A percentile compares a stretch with the other conserved stretches of the same genome.
Conservation (phyloP, 2,113 vertebrate genomes). For the Lasiurus borealis region DNA sequence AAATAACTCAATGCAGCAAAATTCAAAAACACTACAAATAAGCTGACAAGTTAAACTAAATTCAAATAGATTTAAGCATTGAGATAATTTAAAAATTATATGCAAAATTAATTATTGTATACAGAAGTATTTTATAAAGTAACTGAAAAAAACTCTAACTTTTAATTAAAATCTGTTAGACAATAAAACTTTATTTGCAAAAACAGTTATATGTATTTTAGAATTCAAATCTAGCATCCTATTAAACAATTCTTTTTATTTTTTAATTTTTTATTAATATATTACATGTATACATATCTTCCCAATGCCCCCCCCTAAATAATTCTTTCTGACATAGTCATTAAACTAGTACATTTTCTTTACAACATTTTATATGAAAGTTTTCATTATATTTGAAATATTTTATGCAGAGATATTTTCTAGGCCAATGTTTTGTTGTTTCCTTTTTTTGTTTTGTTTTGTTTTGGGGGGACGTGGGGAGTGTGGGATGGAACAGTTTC, state of each 20-base stretch:
- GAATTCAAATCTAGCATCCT: background rate
- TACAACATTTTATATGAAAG: background rate
- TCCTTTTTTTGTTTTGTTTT: background rate
- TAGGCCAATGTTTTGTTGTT: background rate
- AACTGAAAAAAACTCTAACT: background rate
- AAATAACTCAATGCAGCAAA: background rate
- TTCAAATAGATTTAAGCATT: background rate
- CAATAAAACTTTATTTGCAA: background rate
- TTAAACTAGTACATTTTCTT: background rate
- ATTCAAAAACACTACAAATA: background rate
- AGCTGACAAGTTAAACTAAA: background rate
- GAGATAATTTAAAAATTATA: background rate
- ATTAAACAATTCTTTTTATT: background rate
- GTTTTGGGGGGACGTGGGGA: fast-evolving
- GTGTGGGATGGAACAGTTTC: background rate
- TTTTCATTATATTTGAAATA: slow-evolving; percentile 13
- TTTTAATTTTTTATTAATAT: no score
- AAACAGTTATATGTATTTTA: background rate
- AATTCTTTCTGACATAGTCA: background rate
- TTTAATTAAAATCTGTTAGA: background rate
- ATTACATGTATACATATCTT: no score
- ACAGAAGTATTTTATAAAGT: background rate
- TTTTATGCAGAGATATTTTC: background rate
- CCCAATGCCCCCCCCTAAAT: background rate
- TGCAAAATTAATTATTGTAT: background rate